Percentiles rank a stretch among this genome's conserved stretches.
These are phyloP conservation scores for Sturnus vulgaris DNA, from an alignment of 2,113 vertebrate species.

Conservation along the genomic window DNA sequence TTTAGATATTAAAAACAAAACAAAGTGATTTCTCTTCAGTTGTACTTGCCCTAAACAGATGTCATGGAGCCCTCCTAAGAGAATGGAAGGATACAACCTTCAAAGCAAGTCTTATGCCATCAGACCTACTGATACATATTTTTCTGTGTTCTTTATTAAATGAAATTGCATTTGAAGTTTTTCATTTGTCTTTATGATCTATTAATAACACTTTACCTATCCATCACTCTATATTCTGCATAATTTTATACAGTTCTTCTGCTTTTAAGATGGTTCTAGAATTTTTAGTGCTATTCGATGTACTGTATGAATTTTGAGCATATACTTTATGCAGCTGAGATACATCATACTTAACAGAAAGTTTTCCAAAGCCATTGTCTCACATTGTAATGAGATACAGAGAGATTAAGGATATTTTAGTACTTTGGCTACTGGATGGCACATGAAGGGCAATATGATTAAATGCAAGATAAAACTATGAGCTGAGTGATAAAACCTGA, in stretches of 20 bases:
- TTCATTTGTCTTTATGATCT: constrained; percentile 32
- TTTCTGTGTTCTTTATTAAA: constrained; percentile 28
- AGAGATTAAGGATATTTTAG: constrained; percentile 50
- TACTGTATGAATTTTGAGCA: background rate
- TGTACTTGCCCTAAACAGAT: background rate
- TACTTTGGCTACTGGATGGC: constrained; percentile 44
- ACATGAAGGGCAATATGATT: constrained; percentile 60
- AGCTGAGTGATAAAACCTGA: constrained; percentile 50
- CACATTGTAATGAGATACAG: constrained; percentile 37
- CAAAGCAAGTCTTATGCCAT: background rate
- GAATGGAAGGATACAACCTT: background rate
- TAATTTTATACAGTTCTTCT: background rate
- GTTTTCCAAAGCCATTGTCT: constrained; percentile 30
- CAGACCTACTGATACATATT: background rate
- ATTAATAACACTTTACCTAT: constrained; percentile 22
- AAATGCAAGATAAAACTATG: constrained; percentile 56
- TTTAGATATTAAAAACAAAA: background rate
- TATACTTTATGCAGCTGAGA: constrained; percentile 21
- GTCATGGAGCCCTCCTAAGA: background rate
- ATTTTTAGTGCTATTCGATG: constrained; percentile 32
- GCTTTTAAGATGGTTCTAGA: background rate
- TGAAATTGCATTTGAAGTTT: constrained; percentile 17
- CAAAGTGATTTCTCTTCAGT: background rate
- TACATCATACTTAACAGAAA: constrained; percentile 45
- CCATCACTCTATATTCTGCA: background rate